Percentiles rank a stretch among this genome's conserved stretches.
These are phyloP conservation scores for Danio aesculapii DNA, from an alignment of 2,797 vertebrate species.

Conservation along the genomic window DNA sequence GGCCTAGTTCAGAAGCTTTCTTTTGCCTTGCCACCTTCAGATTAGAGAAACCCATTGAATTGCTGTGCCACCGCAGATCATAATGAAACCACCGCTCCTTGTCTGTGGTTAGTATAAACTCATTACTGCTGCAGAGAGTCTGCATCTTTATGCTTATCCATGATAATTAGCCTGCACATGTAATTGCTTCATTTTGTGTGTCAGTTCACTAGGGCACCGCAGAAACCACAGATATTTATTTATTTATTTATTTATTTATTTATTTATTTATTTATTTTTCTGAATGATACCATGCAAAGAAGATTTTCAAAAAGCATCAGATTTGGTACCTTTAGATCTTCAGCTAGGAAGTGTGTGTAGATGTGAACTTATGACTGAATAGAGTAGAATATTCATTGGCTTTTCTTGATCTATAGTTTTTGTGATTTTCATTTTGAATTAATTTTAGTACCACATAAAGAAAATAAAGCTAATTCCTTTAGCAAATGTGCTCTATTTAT, in stretches of 20 bases:
- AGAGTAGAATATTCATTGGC: too few species aligned
- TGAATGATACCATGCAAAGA: conserved; percentile 42
- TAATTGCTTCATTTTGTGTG: conserved; percentile 1
- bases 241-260: too few species aligned
- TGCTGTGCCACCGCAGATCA: neutral
- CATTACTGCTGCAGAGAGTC: neutral
- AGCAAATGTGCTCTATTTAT: too few species aligned
- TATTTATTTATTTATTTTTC: conserved; percentile 49
- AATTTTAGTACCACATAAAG: too few species aligned
- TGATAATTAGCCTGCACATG: neutral
- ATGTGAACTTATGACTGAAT: too few species aligned
- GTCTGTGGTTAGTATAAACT: conserved; percentile 3
- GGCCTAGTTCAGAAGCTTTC: too few species aligned
- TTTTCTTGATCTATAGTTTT: neutral
- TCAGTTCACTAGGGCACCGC: neutral
- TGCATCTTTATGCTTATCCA: neutral
- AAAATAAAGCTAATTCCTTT: too few species aligned
- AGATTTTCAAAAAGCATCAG: conserved; percentile 31
- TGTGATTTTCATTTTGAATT: too few species aligned
- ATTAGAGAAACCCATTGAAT: neutral
- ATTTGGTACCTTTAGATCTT: conserved; percentile 29
- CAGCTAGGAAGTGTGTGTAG: neutral
- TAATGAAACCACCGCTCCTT: neutral
- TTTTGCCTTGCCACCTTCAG: neutral
- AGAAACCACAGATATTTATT: conserved; percentile 7